Evolutionary conservation across 2,888 invertebrate genomes (phyloP).

Genomic region (Aphidius colemani): DNA sequence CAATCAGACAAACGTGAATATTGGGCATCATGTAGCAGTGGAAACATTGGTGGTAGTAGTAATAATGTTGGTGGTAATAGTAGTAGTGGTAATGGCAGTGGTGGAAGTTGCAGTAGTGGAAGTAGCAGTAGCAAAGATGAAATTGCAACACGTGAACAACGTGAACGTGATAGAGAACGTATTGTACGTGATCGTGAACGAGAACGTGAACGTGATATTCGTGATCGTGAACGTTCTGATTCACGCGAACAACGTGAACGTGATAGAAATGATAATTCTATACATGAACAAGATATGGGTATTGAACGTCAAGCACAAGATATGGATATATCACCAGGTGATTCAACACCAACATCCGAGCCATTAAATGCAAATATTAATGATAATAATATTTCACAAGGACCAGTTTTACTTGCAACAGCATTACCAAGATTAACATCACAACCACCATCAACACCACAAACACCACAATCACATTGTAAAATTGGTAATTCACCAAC

Average conservation of each 20-base stretch:
- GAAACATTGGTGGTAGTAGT: conserved; percentile 24
- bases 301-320: conserved; percentile 71
- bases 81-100: conserved; percentile 19
- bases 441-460: conserved; percentile 60
- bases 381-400: conserved; percentile 61
- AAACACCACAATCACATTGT: conserved; percentile 40
- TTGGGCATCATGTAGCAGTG: conserved; percentile 54
- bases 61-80: conserved; percentile 45
- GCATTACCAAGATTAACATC: conserved; percentile 71
- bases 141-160: conserved; percentile 50
- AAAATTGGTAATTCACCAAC: conserved; percentile 44
- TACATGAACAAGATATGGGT: conserved; percentile 39
- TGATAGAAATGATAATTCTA: conserved; percentile 48
- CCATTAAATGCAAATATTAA: conserved; percentile 66
- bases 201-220: conserved; percentile 40
- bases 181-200: conserved; percentile 48
- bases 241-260: conserved; percentile 51
- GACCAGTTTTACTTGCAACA: conserved; percentile 70
- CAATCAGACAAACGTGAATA: conserved; percentile 59
- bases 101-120: conserved; percentile 38
- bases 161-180: conserved; percentile 39
- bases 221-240: conserved; percentile 33
- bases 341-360: conserved; percentile 86
- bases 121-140: conserved; percentile 52
- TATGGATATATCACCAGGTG: conserved; percentile 93